Evolutionary conservation across 1,140 invertebrate species (phyloP), one percentile per base, ranked within the genome.

Genomic region (Harlomillsia oculata): DNA sequence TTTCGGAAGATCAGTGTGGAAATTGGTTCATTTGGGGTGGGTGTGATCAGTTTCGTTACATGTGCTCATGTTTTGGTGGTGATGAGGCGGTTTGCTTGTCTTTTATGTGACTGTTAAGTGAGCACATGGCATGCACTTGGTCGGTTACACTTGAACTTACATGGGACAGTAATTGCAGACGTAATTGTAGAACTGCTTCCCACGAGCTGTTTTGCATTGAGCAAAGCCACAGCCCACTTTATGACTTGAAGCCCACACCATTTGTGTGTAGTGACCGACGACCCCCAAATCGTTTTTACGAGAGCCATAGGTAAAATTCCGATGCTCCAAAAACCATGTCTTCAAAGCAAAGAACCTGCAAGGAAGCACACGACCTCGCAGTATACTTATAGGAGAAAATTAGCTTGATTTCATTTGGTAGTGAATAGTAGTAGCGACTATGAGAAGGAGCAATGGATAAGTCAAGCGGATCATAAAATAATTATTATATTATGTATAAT

Each of bases 91-190:
- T n/a, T n/a, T n/a, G n/a, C n/a, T n/a, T n/a, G n/a, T n/a, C n/a
- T n/a, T n/a, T n/a, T n/a, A n/a, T n/a, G n/a, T n/a, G n/a, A n/a
- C n/a, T n/a, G n/a, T n/a, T n/a, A n/a, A n/a, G n/a, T n/a, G n/a
- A n/a, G n/a, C n/a, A n/a, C n/a, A n/a, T n/a, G n/a, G n/a, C n/a
- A n/a, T n/a, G n/a, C n/a, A n/a, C n/a, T n/a, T n/a, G n/a, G n/a
- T n/a, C n/a, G n/a, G n/a, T n/a, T n/a, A n/a, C n/a, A n/a, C n/a
- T n/a, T n/a, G n/a, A 65, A 77, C 80, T 81, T 76, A 87, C 86
- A 79, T 80, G 2, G 86, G 86, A 69, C 85, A 88, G 69, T 89
- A 89, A 72, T 89, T 87, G 70, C 86, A 89, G n/a, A 89, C 80
- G 68, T 89, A 89, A 71, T 82, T 86, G 71, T 79, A 88, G 70